Base-by-base conservation (phyloP, 2,888 invertebrate genomes). In the Eilema depressum region DNA sequence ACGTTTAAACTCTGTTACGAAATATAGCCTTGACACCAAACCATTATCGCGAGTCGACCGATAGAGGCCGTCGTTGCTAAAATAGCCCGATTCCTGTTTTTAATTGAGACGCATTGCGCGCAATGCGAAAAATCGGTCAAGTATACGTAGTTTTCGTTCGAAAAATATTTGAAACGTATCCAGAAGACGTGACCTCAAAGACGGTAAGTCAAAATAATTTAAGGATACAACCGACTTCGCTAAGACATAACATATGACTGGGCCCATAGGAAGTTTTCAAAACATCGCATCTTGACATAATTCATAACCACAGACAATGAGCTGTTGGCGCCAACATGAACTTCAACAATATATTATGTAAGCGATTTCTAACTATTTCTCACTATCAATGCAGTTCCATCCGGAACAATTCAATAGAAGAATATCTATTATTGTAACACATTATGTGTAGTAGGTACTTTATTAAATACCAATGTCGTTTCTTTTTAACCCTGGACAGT, bases 11-110 rank as follows among this genome's bases (percentile, higher is more conserved):
- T 33, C 75, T 74, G 88, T 94, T 94, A 95, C 92, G 91, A 91
- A 90, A 94, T 84, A 59, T 56, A 88, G 88, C 95, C 95, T 95
- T 95, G 95, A 95, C 95, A 95, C 92, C 89, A 92, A 91, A 93
- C 86, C 86, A 89, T 92, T 94, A 95, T 94, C 94, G 91, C 88
- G 86, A 87, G 77, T 78, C 90, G 90, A 88, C 91, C 88, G 91
- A 88, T 86, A 93, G 92, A 93, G 93, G 94, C 89, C 93, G 89
- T 84, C 87, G 67, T 70, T 28, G 69, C 91, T 86, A 82, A 94
- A 95, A 95, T 95, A 95, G 89, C 87, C 80, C 86, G 67, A 69
- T 73, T 85, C 83, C 88, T 86, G 85, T 70, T 82, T 84, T 91
- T 91, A 93, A 92, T 93, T 92, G 86, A 89, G 89, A 88, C 89